These are phyloP conservation scores for Tetragnatha versicolor DNA, from an alignment of 1,140 invertebrate species.

Conservation along the genomic window DNA sequence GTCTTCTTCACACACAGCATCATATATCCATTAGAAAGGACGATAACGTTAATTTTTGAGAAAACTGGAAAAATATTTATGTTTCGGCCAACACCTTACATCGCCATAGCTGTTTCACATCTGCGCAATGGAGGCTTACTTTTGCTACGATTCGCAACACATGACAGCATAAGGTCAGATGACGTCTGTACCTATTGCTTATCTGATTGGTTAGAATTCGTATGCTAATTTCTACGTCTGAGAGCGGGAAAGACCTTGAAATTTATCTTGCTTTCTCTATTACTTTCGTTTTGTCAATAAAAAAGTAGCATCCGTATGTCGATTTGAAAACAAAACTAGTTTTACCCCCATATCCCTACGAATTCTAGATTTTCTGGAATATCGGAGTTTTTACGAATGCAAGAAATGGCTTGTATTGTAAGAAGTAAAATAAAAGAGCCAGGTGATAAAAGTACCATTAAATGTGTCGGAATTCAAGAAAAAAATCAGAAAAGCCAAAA, in stretches of 20 bases:
- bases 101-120: neutral
- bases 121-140: constrained; percentile 9
- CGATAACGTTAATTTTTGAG: neutral
- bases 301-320: no score
- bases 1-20: neutral
- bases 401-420: no score
- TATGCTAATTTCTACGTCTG: constrained; percentile 26
- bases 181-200: neutral
- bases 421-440: no score
- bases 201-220: constrained; percentile 34
- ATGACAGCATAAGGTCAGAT: constrained; percentile 49
- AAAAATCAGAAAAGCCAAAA: no score
- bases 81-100: constrained; percentile 13
- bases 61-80: constrained; percentile 7
- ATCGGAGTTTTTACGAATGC: no score
- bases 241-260: constrained; percentile 41
- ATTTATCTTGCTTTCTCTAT: neutral
- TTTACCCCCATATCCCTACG: no score
- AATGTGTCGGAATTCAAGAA: no score
- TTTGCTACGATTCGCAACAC: constrained; percentile 35
- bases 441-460: no score
- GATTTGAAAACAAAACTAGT: no score
- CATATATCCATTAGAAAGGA: no score
- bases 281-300: neutral
- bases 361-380: no score